Conservation (phyloP, 2,113 vertebrate species). For the Triplophysa tibetana region DNA sequence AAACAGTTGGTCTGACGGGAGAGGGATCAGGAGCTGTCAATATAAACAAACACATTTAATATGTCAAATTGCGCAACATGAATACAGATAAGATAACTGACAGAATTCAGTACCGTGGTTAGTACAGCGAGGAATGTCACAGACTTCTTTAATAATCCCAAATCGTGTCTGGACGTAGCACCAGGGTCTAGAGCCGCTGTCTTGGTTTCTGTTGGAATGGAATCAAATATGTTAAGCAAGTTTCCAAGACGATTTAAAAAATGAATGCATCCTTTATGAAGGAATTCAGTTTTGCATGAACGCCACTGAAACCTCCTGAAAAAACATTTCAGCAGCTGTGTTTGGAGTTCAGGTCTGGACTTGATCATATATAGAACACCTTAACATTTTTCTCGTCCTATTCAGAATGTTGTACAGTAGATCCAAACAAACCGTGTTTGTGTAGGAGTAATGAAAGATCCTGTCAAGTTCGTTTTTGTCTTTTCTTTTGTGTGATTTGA, state of each 20-base stretch:
- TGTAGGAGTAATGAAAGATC: too few species aligned
- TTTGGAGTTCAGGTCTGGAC: background rate
- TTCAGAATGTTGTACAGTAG: background rate
- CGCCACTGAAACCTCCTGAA: too few species aligned
- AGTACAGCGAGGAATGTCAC: slow-evolving; percentile 58
- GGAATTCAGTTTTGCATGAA: too few species aligned
- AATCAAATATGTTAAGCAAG: background rate
- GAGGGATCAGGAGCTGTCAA: background rate
- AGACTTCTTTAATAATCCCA: slow-evolving; percentile 61
- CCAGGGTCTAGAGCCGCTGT: slow-evolving; percentile 65
- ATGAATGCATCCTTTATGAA: too few species aligned
- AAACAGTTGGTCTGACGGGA: too few species aligned
- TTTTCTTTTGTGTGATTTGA: background rate
- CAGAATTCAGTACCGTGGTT: slow-evolving; percentile 35
- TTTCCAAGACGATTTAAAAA: background rate
- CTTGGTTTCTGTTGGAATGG: slow-evolving; percentile 58
- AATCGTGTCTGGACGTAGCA: slow-evolving; percentile 55
- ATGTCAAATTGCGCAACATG: too few species aligned
- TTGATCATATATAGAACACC: background rate
- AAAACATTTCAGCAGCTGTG: background rate
- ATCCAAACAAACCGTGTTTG: too few species aligned
- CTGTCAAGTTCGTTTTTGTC: too few species aligned
- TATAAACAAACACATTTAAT: too few species aligned
- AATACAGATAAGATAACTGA: too few species aligned
- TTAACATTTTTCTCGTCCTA: background rate